Evolutionary conservation across 2,797 vertebrate species (phyloP).

Genomic region (Botia kubotai): DNA sequence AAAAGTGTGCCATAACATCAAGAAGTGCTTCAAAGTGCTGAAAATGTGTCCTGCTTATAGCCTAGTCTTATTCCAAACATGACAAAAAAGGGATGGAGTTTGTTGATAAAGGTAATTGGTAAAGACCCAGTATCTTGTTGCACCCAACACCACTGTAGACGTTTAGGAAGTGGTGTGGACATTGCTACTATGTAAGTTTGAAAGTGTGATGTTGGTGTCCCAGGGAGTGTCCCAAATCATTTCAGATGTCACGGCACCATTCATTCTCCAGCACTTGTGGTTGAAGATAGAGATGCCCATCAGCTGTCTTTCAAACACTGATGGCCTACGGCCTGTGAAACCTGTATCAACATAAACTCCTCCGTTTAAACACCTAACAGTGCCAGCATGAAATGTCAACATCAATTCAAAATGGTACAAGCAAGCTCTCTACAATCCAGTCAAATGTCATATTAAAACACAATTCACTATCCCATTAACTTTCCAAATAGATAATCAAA

Average conservation of each 20-base stretch:
- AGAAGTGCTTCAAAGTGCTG: constrained; percentile 16
- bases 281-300: constrained; percentile 70
- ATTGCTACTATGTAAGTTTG: constrained; percentile 72
- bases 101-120: constrained; percentile 3
- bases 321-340: constrained; percentile 96
- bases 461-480: too few relatives aligned
- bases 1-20: neutral
- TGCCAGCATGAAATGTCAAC: too few relatives aligned
- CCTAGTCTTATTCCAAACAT: neutral
- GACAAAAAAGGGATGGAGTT: constrained; percentile 49
- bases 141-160: too few relatives aligned
- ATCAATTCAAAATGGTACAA: too few relatives aligned
- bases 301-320: constrained; percentile 79
- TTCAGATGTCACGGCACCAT: constrained; percentile 85
- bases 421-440: too few relatives aligned
- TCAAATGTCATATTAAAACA: too few relatives aligned
- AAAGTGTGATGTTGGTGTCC: constrained; percentile 68
- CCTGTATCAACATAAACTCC: constrained; percentile 71
- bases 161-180: constrained; percentile 3
- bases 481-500: too few relatives aligned
- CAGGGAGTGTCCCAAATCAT: constrained; percentile 82
- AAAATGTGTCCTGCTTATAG: neutral
- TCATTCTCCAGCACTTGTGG: constrained; percentile 95
- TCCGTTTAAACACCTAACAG: too few relatives aligned
- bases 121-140: neutral